phyloP scores from a whole-genome alignment of 2,888 invertebrate genomes.

The Fragum fragum region DNA sequence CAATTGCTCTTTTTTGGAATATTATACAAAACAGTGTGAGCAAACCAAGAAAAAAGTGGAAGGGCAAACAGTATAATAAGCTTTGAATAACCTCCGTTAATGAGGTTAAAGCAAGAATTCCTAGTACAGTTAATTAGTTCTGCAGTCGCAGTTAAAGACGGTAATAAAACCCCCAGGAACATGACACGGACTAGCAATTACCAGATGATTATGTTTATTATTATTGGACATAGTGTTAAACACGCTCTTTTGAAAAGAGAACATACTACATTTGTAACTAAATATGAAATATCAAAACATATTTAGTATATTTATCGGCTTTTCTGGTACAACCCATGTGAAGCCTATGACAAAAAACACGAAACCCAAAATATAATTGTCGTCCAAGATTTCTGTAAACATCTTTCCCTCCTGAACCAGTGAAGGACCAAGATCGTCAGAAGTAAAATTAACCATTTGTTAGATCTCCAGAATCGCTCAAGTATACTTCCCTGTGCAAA shows the following conservation, averaged over 20 bases:
- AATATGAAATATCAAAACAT: not conserved
- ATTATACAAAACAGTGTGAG: too few species aligned
- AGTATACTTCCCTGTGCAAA: too few species aligned
- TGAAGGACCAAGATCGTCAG: too few species aligned
- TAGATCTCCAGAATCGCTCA: too few species aligned
- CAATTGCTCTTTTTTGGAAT: too few species aligned
- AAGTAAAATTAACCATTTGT: too few species aligned
- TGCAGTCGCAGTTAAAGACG: not conserved
- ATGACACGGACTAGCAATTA: not conserved
- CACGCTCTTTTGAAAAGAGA: not conserved
- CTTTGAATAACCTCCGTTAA: conserved; percentile 9
- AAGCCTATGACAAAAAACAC: too few species aligned
- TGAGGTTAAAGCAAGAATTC: not conserved
- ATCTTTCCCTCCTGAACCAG: too few species aligned
- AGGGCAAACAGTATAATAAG: not conserved
- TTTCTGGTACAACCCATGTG: too few species aligned
- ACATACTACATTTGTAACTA: not conserved
- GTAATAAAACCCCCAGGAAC: conserved; percentile 7
- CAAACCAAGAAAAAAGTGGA: not conserved
- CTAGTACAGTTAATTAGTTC: conserved; percentile 3
- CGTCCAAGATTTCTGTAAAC: too few species aligned
- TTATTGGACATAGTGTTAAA: not conserved
- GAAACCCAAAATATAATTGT: too few species aligned
- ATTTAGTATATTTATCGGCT: not conserved
- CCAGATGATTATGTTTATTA: conserved; percentile 3